Percentiles rank a stretch among this genome's conserved stretches.
phyloP scores from a whole-genome alignment of 1,140 invertebrate genomes.

The Pectinophora gossypiella region DNA sequence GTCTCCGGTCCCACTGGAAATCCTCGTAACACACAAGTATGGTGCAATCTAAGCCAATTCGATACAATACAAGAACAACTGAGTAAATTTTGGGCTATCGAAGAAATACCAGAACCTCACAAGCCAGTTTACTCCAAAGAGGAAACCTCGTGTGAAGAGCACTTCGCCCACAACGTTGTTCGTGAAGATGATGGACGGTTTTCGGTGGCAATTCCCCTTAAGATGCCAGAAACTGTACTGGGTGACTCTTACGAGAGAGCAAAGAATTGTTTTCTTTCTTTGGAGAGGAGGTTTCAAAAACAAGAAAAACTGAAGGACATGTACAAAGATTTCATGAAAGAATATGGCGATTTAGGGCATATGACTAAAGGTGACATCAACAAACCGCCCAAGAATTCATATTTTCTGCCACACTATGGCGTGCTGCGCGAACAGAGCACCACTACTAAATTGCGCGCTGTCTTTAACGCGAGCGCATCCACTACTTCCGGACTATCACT shows the following conservation, averaged over 20 bases:
- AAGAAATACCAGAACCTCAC: conserved; percentile 14
- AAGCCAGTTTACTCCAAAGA: conserved; percentile 18
- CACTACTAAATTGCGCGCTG: conserved; percentile 30
- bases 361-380: conserved; percentile 28
- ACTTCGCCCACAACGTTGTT: conserved; percentile 20
- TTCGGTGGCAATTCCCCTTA: conserved; percentile 4
- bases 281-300: conserved; percentile 1
- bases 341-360: conserved; percentile 40
- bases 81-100: conserved; percentile 27
- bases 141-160: conserved; percentile 25
- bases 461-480: conserved; percentile 33
- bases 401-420: conserved; percentile 20
- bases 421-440: conserved; percentile 25
- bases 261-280: conserved; percentile 6
- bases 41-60: conserved; percentile 9
- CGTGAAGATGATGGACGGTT: conserved; percentile 4
- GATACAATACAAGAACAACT: conserved; percentile 23
- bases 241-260: conserved; percentile 4
- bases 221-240: conserved; percentile 4
- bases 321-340: conserved; percentile 35
- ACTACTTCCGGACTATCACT: conserved; percentile 8
- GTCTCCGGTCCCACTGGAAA: conserved; percentile 6
- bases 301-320: conserved; percentile 12
- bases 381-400: no score
- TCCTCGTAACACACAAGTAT: conserved; percentile 8